Evolutionary conservation across 2,113 vertebrate species (phyloP).

Genomic region (Anhinga anhinga): DNA sequence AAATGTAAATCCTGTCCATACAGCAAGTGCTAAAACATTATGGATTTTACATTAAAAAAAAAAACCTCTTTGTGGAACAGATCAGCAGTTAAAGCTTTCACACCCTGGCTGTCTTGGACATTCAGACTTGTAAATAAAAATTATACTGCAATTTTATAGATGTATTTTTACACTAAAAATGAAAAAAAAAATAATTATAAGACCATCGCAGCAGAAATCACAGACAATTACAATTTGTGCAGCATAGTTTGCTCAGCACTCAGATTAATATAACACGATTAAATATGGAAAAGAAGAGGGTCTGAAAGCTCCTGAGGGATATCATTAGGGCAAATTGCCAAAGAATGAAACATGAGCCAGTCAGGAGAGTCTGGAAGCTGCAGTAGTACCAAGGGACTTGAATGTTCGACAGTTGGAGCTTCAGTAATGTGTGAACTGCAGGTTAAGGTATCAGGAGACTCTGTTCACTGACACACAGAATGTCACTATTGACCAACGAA

Average conservation of each 20-base stretch:
- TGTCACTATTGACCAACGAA: conserved; percentile 92
- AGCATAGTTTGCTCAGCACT: conserved; percentile 77
- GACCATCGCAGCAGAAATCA: background rate
- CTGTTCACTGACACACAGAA: conserved; percentile 89
- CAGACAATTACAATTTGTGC: conserved; percentile 43
- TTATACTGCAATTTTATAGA: background rate
- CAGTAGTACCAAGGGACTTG: conserved; percentile 85
- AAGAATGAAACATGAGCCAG: conserved; percentile 99
- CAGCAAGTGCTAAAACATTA: background rate
- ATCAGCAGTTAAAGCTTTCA: background rate
- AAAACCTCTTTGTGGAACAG: background rate
- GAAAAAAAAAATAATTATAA: background rate
- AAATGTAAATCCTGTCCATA: background rate
- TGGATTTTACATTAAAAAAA: background rate
- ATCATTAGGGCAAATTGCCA: conserved; percentile 99
- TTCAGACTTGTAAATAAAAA: conserved; percentile 31
- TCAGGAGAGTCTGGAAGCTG: conserved; percentile 90
- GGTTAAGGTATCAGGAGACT: conserved; percentile 84
- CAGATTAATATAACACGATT: conserved; percentile 93
- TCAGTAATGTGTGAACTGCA: conserved; percentile 86
- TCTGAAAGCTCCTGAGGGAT: conserved; percentile 94
- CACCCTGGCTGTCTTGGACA: background rate
- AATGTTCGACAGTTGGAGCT: conserved; percentile 82
- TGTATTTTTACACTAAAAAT: background rate
- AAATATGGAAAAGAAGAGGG: conserved; percentile 93